Base-by-base conservation (phyloP, 2,113 vertebrate genomes). In the Halcyon senegalensis region DNA sequence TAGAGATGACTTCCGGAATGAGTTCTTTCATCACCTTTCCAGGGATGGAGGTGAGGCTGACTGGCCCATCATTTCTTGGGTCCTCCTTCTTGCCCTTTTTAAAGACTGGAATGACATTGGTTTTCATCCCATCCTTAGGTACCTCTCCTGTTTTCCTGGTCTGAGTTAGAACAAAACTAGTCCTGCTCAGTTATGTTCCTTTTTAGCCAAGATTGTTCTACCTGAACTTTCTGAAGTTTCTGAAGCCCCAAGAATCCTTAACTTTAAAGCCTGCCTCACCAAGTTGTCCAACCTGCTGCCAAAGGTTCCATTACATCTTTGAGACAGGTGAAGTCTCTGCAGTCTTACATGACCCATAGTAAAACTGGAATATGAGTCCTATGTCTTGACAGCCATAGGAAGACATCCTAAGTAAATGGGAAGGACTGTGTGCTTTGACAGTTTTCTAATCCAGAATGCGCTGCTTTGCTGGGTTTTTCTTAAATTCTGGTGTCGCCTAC, bases 401-500 rank as follows among this genome's bases (percentile, higher is more conserved):
- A 56, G 46, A 81, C 13, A 70, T 16, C 3, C 15, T 39, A 82
- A 79, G 3, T 50, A 23, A 8, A 7, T 9, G 19, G 44, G 11
- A 39, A 18, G 12, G 5, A 13, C 23, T 64, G 5, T 12, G 10
- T 69, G 2, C 6, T 68, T 24, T 30, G 31, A 12, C 6, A 50
- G 9, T 14, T 44, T 85, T 73, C 70, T 60, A 33, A 43, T 69
- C 18, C 35, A 80, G 50, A 86, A 56, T 10, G 5, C 8, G 9
- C 2, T 70, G 24, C 2, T 70, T 92, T 89, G 55, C 74, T 63
- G 28, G 13, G 3, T 10, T 10, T 28, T 70, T 91, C 21, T 59
- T 39, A 31, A 72, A 1, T 82, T 87, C 48, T 72, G 30, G 35
- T 56, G 18, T 37, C 0, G 0, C 13, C 13, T 9, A 24, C 30